These are phyloP conservation scores for Odobenus rosmarus DNA, from an alignment of 2,113 vertebrate species.

Conservation along the genomic window DNA sequence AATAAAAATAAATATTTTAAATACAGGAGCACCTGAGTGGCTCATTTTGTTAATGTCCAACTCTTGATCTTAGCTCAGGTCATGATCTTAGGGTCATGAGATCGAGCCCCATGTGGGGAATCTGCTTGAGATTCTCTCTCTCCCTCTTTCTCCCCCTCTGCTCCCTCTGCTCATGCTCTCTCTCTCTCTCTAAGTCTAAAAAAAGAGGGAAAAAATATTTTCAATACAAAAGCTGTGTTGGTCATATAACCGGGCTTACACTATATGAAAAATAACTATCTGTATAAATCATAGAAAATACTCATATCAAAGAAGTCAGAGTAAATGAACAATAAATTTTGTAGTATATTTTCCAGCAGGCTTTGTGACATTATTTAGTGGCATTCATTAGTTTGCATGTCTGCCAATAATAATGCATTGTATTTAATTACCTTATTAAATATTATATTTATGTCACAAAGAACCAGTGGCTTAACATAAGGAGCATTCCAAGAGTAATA, in stretches of 20 bases:
- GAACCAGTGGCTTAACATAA: slow-evolving; percentile 44
- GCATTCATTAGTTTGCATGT: slow-evolving; percentile 34
- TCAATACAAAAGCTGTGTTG: neutral
- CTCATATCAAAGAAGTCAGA: neutral
- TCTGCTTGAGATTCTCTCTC: neutral
- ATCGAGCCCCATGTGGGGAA: neutral
- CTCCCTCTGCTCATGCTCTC: neutral
- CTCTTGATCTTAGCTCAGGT: neutral
- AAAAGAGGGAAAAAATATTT: neutral
- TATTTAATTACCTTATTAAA: slow-evolving; percentile 51
- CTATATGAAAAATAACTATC: neutral
- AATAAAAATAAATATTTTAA: neutral
- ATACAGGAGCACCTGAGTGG: neutral
- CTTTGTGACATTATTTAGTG: slow-evolving; percentile 61
- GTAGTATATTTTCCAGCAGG: neutral
- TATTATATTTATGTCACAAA: slow-evolving; percentile 12
- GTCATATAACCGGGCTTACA: slow-evolving; percentile 10
- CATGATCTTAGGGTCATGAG: neutral
- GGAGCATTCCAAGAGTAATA: neutral
- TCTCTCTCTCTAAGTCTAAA: neutral
- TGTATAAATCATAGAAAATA: slow-evolving; percentile 32
- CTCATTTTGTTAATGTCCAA: neutral
- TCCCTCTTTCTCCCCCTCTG: neutral
- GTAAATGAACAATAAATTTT: slow-evolving; percentile 32
- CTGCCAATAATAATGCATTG: neutral